Conservation (phyloP, 2,797 vertebrate species). For the Molossus molossus region DNA sequence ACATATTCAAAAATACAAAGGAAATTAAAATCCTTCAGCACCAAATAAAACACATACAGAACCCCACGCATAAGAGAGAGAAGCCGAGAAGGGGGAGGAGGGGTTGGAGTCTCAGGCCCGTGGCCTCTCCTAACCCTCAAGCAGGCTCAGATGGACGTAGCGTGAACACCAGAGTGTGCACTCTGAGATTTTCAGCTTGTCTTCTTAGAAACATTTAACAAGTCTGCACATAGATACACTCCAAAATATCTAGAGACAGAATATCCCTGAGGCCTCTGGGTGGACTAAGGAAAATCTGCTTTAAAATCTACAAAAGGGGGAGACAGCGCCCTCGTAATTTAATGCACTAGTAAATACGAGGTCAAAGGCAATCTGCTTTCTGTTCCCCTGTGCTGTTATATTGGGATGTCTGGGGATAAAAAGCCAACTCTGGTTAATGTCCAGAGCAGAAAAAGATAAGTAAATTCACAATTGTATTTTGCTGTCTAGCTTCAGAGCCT, state of each 20-base stretch:
- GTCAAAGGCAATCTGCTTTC: slow-evolving; percentile 78
- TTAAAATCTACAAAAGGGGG: slow-evolving; percentile 68
- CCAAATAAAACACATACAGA: background rate
- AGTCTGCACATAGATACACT: slow-evolving; percentile 31
- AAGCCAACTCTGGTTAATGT: slow-evolving; percentile 78
- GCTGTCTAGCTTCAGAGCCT: slow-evolving; percentile 60
- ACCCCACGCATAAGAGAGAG: background rate
- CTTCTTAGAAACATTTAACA: slow-evolving; percentile 21
- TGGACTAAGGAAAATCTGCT: slow-evolving; percentile 69
- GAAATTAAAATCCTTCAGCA: slow-evolving; percentile 18
- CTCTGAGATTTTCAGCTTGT: background rate
- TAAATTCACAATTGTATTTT: slow-evolving; percentile 69
- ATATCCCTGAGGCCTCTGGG: slow-evolving; percentile 49
- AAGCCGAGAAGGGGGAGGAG: background rate
- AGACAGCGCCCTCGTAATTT: slow-evolving; percentile 64
- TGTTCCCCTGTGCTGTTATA: slow-evolving; percentile 63
- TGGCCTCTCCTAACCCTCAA: background rate
- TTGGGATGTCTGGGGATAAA: slow-evolving; percentile 78
- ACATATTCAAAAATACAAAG: too few species aligned
- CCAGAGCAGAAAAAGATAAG: slow-evolving; percentile 71
- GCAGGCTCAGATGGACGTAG: background rate
- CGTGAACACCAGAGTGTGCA: background rate
- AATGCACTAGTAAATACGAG: slow-evolving; percentile 79
- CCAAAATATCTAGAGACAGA: slow-evolving; percentile 64
- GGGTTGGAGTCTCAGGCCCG: background rate